Base-by-base conservation (phyloP, 2,113 vertebrate genomes). In the Tretioscincus oriximinensis region DNA sequence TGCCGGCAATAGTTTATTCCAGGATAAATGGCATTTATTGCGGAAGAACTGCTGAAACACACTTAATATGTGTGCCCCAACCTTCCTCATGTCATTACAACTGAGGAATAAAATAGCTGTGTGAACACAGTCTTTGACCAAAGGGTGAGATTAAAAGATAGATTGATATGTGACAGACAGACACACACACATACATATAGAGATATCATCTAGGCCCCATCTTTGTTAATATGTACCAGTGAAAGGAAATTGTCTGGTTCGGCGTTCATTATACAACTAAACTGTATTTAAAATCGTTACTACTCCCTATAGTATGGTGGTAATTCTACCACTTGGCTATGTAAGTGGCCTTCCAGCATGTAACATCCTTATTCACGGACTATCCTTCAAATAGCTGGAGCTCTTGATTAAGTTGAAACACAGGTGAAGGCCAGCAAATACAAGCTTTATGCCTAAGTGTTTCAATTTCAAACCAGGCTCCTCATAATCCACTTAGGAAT, bases 381-480 rank as follows among this genome's bases (percentile, higher is more conserved):
- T 41, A 45, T 31, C 51, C 70, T 60, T 79, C 24, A 70, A 69
- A 69, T 60, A 79, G 67, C 51, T 70, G 31, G 29, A 35, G 11
- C 28, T 58, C 28, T 78, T 69, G 21, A 70, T 5, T 31, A n/a
- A 28, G 49, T 41, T 79, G 77, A 70, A 71, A 69, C 49, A 31
- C 24, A 61, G 49, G 51, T 70, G 31, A 79, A 71, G 67, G 77
- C 54, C 35, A 41, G 60, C 28, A 12, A 67, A 26, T 41, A n/a
- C 67, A 71, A n/a, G 51, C 51, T 60, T 79, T 61, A 61, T 61
- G 41, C 24, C 14, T 21, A 68, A 78, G 64, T 45, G 68, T 70
- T 47, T 70, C 51, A 71, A 45, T 79, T 79, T 78, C 68, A 45
- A 60, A 71, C n/a, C 31, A 24, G 35, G 66, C 14, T 78, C 51